phyloP scores from a whole-genome alignment of 2,888 invertebrate species.

The Eueremaeus valkanovi region DNA sequence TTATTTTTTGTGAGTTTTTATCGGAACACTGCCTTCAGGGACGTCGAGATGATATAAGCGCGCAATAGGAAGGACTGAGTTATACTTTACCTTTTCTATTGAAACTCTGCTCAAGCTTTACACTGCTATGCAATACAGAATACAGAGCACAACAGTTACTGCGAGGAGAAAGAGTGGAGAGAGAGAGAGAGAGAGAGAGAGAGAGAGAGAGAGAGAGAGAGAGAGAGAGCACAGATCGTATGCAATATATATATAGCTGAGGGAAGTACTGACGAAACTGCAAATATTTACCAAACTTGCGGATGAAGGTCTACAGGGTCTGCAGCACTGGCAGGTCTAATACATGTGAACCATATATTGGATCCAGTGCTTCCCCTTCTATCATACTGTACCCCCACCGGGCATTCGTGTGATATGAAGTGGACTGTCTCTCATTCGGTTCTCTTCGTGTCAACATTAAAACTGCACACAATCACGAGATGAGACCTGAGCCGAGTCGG shows the following conservation, averaged over 20 bases:
- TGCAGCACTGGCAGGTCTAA: background rate
- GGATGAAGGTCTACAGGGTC: conserved; percentile 24
- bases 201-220: background rate
- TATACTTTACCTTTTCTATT: conserved; percentile 24
- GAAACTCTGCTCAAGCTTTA: conserved; percentile 25
- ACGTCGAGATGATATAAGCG: conserved; percentile 9
- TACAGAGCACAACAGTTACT: too few relatives aligned
- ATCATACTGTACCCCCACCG: background rate
- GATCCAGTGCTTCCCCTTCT: conserved; percentile 10
- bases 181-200: background rate
- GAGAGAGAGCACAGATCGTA: too few relatives aligned
- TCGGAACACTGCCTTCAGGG: background rate
- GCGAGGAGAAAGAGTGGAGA: background rate
- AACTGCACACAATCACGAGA: conserved; percentile 13
- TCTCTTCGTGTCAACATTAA: conserved; percentile 12
- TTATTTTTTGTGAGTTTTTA: conserved; percentile 26
- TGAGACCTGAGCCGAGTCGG: background rate
- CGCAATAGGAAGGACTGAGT: conserved; percentile 17
- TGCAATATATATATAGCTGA: conserved; percentile 25
- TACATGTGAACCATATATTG: background rate
- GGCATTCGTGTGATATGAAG: conserved; percentile 27
- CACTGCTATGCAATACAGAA: background rate
- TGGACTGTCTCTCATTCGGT: conserved; percentile 20
- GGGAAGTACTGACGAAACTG: conserved; percentile 10
- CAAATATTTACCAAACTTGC: conserved; percentile 31